Percentiles rank a stretch among this genome's conserved stretches.
These are phyloP conservation scores for Lepus timidus DNA, from an alignment of 2,113 vertebrate species.

Conservation along the genomic window DNA sequence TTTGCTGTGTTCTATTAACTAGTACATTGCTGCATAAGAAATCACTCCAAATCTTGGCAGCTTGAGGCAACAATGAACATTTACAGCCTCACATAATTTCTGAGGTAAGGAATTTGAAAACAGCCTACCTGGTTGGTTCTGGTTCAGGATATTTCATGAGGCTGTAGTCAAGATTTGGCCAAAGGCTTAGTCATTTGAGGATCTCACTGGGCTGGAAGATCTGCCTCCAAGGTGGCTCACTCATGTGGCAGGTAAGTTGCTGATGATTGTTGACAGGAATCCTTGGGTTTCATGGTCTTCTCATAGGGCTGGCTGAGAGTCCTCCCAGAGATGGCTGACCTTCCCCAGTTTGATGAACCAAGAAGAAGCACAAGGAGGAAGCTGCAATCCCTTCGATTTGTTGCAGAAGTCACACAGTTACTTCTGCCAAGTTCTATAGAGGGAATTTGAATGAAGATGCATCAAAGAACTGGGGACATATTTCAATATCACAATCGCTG, in stretches of 20 bases:
- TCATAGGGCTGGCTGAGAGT: background rate
- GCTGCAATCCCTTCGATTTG: background rate
- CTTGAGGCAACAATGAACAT: background rate
- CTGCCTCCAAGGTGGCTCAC: background rate
- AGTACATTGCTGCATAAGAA: background rate
- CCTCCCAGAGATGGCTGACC: background rate
- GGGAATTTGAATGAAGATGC: background rate
- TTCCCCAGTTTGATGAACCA: background rate
- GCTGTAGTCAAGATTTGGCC: background rate
- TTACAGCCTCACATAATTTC: background rate
- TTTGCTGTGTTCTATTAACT: background rate
- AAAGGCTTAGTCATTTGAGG: background rate
- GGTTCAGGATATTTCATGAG: background rate
- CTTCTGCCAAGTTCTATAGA: background rate
- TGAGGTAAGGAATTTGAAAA: background rate
- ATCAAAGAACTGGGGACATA: background rate
- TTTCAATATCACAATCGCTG: background rate
- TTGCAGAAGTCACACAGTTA: background rate
- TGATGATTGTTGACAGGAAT: background rate
- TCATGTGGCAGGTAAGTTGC: background rate
- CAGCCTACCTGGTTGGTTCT: background rate
- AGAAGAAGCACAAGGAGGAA: background rate
- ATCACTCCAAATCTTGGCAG: background rate
- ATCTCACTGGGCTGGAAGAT: background rate
- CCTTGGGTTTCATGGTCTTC: too few species aligned